phyloP scores from a whole-genome alignment of 2,888 invertebrate species.

The Cylindroiulus punctatus region DNA sequence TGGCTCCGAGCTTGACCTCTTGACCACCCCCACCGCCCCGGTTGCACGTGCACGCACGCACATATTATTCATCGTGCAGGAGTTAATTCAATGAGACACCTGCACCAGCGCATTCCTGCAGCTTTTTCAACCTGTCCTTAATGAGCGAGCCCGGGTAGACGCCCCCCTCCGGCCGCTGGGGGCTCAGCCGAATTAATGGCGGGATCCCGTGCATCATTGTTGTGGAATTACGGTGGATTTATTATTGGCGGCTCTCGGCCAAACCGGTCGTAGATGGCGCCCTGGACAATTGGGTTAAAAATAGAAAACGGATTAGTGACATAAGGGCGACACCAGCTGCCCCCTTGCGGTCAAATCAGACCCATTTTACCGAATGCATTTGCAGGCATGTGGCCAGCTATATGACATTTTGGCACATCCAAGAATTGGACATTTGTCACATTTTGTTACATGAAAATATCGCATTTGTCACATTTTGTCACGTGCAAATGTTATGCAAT shows the following conservation, averaged over 20 bases:
- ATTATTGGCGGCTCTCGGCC: neutral
- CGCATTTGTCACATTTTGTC: too few species aligned
- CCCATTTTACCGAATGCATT: too few species aligned
- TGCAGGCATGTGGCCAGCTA: too few species aligned
- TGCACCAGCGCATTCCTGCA: conserved; percentile 7
- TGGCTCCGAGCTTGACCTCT: conserved; percentile 23
- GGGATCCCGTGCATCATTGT: conserved; percentile 34
- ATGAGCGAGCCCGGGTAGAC: neutral
- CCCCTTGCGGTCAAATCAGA: too few species aligned
- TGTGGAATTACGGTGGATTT: conserved; percentile 23
- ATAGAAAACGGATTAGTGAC: neutral
- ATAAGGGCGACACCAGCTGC: too few species aligned
- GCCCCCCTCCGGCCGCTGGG: neutral
- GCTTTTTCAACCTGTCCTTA: conserved; percentile 42
- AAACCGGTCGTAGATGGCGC: conserved; percentile 5
- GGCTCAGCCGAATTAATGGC: conserved; percentile 16
- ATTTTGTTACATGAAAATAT: too few species aligned
- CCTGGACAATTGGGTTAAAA: conserved; percentile 12
- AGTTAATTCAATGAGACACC: conserved; percentile 29
- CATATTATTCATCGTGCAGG: conserved; percentile 4
- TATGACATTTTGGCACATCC: too few species aligned
- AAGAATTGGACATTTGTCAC: too few species aligned
- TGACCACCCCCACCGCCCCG: conserved; percentile 17
- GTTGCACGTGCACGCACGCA: conserved; percentile 26
- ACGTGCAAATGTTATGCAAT: too few species aligned